Conservation (phyloP, 2,113 vertebrate species). For the Malurus melanocephalus region DNA sequence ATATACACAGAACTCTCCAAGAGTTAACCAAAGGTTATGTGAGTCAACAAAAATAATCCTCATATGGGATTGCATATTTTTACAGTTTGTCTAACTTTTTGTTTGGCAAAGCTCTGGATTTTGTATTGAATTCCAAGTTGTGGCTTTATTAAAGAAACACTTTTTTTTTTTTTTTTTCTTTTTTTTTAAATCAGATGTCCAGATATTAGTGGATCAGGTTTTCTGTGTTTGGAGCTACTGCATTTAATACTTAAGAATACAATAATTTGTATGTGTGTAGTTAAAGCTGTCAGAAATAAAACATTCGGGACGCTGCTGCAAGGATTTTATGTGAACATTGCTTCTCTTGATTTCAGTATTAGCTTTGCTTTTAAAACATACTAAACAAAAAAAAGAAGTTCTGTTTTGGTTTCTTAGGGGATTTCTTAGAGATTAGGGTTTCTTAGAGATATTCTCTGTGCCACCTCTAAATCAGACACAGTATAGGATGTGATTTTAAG, state of each 20-base stretch:
- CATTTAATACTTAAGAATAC: neutral
- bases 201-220: neutral
- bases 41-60: neutral
- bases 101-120: neutral
- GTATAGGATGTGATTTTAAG: neutral
- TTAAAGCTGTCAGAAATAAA: neutral
- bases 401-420: neutral
- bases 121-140: neutral
- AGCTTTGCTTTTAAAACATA: neutral
- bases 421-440: too few species aligned
- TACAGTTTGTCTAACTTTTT: neutral
- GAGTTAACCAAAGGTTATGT: accelerated
- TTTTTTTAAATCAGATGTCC: neutral
- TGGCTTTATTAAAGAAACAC: neutral
- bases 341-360: neutral
- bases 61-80: neutral
- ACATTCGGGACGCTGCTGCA: neutral
- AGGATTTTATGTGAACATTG: neutral
- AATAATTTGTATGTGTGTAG: neutral
- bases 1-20: accelerated
- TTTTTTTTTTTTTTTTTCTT: neutral
- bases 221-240: neutral
- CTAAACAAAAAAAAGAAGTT: neutral
- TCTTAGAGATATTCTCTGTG: neutral
- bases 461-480: neutral